Conservation (phyloP, 2,113 vertebrate species). For the Plestiodon gilberti region DNA sequence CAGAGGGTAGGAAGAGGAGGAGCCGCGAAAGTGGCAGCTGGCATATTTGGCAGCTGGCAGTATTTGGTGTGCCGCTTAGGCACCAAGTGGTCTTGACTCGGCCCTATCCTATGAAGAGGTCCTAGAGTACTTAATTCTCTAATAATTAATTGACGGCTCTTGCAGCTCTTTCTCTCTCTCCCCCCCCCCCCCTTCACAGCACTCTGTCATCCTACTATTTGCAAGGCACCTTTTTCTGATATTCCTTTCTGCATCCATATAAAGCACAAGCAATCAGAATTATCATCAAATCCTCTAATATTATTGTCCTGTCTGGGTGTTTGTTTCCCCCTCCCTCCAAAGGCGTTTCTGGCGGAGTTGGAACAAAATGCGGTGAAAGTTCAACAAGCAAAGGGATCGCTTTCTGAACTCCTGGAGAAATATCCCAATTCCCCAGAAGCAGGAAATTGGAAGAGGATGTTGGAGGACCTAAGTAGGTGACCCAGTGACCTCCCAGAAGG, state of each 20-base stretch:
- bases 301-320: background rate
- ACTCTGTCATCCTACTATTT: too few species aligned
- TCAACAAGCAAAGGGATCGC: constrained; percentile 85
- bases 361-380: constrained; percentile 89
- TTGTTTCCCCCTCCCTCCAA: background rate
- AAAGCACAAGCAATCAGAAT: too few species aligned
- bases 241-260: background rate
- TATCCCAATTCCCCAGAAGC: constrained; percentile 93
- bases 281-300: background rate
- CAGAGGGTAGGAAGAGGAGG: too few species aligned
- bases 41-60: too few species aligned
- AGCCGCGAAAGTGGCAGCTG: too few species aligned
- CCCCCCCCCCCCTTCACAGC: too few species aligned
- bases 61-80: too few species aligned
- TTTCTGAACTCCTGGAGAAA: constrained; percentile 86
- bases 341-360: constrained; percentile 92
- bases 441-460: constrained; percentile 89
- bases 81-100: too few species aligned
- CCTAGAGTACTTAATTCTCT: background rate
- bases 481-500: constrained; percentile 17
- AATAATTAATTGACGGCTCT: background rate
- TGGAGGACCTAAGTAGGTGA: constrained; percentile 90
- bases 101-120: background rate
- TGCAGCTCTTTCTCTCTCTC: background rate
- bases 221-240: too few species aligned